A percentile compares a stretch with the other conserved stretches of the same genome.
Evolutionary conservation across 1,140 invertebrate genomes (phyloP).

Genomic region (Drosophila pectinifera): DNA sequence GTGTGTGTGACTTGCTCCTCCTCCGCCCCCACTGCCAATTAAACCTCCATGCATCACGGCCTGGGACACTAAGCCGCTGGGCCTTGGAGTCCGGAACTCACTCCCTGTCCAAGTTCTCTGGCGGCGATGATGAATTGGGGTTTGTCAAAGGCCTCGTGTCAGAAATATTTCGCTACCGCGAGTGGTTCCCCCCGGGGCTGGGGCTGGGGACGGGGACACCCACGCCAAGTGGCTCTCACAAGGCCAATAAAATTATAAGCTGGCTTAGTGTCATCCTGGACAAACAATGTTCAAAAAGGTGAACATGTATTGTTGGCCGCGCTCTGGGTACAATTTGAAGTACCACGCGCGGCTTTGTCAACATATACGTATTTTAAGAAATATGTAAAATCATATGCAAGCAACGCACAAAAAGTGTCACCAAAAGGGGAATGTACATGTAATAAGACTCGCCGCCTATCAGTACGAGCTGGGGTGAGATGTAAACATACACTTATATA

Average conservation of each 20-base stretch:
- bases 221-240: conserved; percentile 32
- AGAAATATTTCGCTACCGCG: conserved; percentile 63
- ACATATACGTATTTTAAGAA: too few species aligned
- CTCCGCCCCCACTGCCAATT: conserved; percentile 58
- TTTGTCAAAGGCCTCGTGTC: conserved; percentile 60
- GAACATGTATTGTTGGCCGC: too few species aligned
- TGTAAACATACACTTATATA: too few species aligned
- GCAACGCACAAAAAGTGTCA: too few species aligned
- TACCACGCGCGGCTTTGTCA: too few species aligned
- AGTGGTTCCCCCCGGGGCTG: neutral
- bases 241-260: conserved; percentile 80
- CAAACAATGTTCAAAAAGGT: too few species aligned
- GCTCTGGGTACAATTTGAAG: too few species aligned
- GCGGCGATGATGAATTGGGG: conserved; percentile 65
- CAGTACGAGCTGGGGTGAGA: too few species aligned
- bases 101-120: conserved; percentile 19
- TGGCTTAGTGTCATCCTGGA: conserved; percentile 75
- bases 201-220: conserved; percentile 21
- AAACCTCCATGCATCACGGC: conserved; percentile 61
- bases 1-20: conserved; percentile 32
- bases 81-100: conserved; percentile 6
- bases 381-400: too few species aligned
- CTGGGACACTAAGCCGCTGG: conserved; percentile 55
- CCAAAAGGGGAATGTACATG: too few species aligned
- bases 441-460: too few species aligned